These are phyloP conservation scores for Eospalax fontanierii DNA, from an alignment of 2,797 vertebrate genomes.

Conservation along the genomic window DNA sequence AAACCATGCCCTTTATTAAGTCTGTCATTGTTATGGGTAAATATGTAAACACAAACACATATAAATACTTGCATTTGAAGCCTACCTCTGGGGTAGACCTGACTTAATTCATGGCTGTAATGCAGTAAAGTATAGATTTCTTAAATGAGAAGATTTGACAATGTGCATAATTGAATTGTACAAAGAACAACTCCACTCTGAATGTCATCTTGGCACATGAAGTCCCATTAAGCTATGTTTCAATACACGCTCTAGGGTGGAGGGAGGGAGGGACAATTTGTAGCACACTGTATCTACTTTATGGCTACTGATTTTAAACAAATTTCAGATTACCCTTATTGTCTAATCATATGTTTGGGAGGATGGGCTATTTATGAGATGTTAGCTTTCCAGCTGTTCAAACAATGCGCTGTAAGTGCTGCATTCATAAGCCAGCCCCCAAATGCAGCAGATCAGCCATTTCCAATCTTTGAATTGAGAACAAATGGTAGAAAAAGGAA, in stretches of 20 bases:
- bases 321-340: slow-evolving; percentile 89
- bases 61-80: slow-evolving; percentile 39
- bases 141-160: slow-evolving; percentile 83
- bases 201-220: slow-evolving; percentile 79
- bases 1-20: slow-evolving; percentile 26
- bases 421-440: slow-evolving; percentile 87
- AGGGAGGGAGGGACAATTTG: slow-evolving; percentile 83
- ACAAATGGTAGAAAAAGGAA: slow-evolving; percentile 88
- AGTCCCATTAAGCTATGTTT: slow-evolving; percentile 79
- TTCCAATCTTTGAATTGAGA: slow-evolving; percentile 90
- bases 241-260: slow-evolving; percentile 78
- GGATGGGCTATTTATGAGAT: slow-evolving; percentile 88
- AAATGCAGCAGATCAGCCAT: slow-evolving; percentile 89
- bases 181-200: slow-evolving; percentile 79
- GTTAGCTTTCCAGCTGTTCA: slow-evolving; percentile 91
- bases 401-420: slow-evolving; percentile 89
- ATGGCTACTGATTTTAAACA: slow-evolving; percentile 87
- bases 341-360: slow-evolving; percentile 91
- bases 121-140: slow-evolving; percentile 79
- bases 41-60: neutral
- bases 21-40: slow-evolving; percentile 52
- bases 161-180: slow-evolving; percentile 83
- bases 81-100: slow-evolving; percentile 61
- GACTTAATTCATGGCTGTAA: slow-evolving; percentile 73
- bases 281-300: slow-evolving; percentile 81